Evolutionary conservation across 2,888 invertebrate genomes (phyloP).

Genomic region (Agrotis ipsilon): DNA sequence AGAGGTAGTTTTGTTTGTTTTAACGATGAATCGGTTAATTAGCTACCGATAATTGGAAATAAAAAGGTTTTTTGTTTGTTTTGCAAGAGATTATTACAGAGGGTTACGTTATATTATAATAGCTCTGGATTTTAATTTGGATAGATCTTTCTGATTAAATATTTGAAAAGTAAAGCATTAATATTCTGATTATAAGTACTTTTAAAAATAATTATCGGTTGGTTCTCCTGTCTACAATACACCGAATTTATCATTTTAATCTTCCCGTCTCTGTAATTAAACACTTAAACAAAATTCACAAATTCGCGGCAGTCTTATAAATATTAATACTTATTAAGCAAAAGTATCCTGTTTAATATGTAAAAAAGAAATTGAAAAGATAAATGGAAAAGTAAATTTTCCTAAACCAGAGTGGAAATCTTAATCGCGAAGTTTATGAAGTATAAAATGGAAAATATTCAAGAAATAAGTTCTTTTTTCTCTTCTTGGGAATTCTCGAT

Average conservation of each 20-base stretch:
- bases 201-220: background rate
- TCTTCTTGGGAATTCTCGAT: slow-evolving; percentile 65
- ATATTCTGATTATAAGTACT: background rate
- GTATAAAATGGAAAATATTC: slow-evolving; percentile 71
- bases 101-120: too few species aligned
- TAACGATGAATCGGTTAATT: slow-evolving; percentile 33
- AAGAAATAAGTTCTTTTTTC: slow-evolving; percentile 67
- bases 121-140: background rate
- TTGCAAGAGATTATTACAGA: background rate
- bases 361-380: slow-evolving; percentile 72
- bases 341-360: slow-evolving; percentile 70
- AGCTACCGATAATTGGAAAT: background rate
- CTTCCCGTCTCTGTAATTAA: slow-evolving; percentile 53
- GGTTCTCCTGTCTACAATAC: slow-evolving; percentile 2
- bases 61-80: slow-evolving; percentile 8
- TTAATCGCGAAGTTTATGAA: slow-evolving; percentile 75
- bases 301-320: slow-evolving; percentile 62
- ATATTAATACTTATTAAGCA: slow-evolving; percentile 69
- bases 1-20: slow-evolving; percentile 20
- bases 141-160: background rate
- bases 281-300: slow-evolving; percentile 57
- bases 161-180: background rate
- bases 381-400: slow-evolving; percentile 77
- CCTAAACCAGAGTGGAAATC: slow-evolving; percentile 72
- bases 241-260: slow-evolving; percentile 45